Base-by-base conservation (phyloP, 2,113 vertebrate genomes). In the Cyanoderma ruficeps region DNA sequence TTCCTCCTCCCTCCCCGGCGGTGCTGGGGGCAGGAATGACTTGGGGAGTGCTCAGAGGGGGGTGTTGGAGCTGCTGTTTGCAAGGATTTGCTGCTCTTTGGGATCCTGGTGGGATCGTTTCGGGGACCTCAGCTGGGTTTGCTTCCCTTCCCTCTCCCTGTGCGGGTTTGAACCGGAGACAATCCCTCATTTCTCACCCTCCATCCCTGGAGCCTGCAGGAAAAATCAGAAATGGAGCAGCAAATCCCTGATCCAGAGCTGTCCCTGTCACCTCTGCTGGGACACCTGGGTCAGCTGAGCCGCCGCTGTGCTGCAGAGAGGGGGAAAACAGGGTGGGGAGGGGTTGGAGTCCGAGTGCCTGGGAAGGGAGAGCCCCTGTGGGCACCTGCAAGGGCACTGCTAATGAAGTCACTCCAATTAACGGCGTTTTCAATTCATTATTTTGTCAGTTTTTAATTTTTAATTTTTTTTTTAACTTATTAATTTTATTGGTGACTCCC, bases 21-120 rank as follows among this genome's bases (percentile, higher is more conserved):
- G 22, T 25, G 28, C 71, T 25, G 25, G 44, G 67, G 30, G 49
- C 64, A 28, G 53, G 3, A 65, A 37, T n/a, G 2, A 7, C 9
- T 44, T 4, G 4, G 5, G 1, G 4, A 10, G 8, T 1, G 61
- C 12, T 71, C 65, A 2, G 15, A 53, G 15, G 0, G 71, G 18
- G 71, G 1, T 71, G 88, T 17, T 19, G 4, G 85, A 72, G 82
- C 30, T 28, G 57, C 31, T 55, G 18, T 24, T 57, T 41, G 13
- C n/a, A 13, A 4, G 57, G 65, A 16, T 14, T 14, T 37, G 37
- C 17, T 91, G 84, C 12, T 39, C 50, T 86, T 46, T 22, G 80
- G 93, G 79, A 64, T 1, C 16, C 53, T 4, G 22, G 14, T 24
- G 37, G 59, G 64, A 46, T 20, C 33, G 13, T 89, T 71, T 16